A percentile compares a stretch with the other conserved stretches of the same genome.
These are phyloP conservation scores for Novumbra hubbsi DNA, from an alignment of 2,797 vertebrate species.

Conservation along the genomic window DNA sequence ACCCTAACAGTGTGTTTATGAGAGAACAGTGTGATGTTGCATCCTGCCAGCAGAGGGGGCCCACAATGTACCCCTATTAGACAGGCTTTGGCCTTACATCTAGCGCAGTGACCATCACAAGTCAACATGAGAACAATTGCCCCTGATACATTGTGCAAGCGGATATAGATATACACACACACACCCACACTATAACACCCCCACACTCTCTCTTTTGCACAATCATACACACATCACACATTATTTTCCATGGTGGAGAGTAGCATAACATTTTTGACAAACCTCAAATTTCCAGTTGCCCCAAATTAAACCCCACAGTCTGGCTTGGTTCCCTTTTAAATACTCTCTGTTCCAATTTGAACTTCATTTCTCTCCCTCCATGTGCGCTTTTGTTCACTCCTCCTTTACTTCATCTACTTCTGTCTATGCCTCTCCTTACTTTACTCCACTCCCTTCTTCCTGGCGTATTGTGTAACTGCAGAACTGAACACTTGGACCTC, in stretches of 20 bases:
- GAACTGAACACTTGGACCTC: background rate
- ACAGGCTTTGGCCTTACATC: slow-evolving; percentile 42
- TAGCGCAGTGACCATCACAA: slow-evolving; percentile 28
- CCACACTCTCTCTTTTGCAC: background rate
- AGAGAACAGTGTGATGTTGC: slow-evolving; percentile 55
- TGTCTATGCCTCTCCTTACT: background rate
- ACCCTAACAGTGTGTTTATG: background rate
- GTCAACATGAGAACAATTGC: background rate
- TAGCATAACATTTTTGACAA: slow-evolving; percentile 22
- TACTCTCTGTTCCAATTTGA: background rate
- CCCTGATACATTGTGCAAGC: slow-evolving; percentile 30
- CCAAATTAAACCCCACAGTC: slow-evolving; percentile 28
- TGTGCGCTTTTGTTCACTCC: background rate
- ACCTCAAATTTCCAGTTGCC: slow-evolving; percentile 23
- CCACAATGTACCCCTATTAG: slow-evolving; percentile 73
- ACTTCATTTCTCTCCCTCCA: background rate
- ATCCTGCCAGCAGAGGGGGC: slow-evolving; percentile 77
- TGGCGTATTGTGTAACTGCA: background rate
- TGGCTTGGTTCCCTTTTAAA: slow-evolving; percentile 8
- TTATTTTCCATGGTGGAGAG: background rate
- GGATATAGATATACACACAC: slow-evolving; percentile 22
- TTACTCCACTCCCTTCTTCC: background rate
- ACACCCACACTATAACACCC: background rate
- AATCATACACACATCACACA: slow-evolving; percentile 8
- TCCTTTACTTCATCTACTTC: background rate